A percentile compares a stretch with the other conserved stretches of the same genome.
phyloP scores from a whole-genome alignment of 2,113 vertebrate species.

The Alethe diademata region DNA sequence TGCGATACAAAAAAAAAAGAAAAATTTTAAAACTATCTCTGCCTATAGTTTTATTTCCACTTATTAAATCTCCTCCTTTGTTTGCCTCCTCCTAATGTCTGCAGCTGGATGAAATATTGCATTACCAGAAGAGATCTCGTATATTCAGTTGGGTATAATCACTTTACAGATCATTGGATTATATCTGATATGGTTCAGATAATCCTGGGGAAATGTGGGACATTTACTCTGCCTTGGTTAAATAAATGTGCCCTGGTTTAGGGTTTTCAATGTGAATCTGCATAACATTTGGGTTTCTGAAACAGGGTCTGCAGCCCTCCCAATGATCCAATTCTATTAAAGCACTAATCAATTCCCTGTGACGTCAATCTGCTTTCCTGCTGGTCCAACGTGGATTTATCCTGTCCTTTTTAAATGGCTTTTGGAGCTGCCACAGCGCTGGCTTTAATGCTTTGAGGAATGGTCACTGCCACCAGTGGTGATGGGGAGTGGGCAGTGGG shows the following conservation, averaged over 20 bases:
- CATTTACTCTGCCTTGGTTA: slow-evolving; percentile 3
- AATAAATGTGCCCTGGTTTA: slow-evolving; percentile 32
- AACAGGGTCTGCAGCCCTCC: slow-evolving; percentile 25
- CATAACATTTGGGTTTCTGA: slow-evolving; percentile 37
- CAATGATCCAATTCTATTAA: slow-evolving; percentile 51
- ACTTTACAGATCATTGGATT: slow-evolving; percentile 61
- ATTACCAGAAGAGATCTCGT: slow-evolving; percentile 69
- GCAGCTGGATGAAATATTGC: slow-evolving; percentile 75
- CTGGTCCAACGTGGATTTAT: neutral
- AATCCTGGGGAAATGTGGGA: slow-evolving; percentile 51
- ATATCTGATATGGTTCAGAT: slow-evolving; percentile 45
- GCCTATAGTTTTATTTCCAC: slow-evolving; percentile 83
- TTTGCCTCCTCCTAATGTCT: slow-evolving; percentile 74
- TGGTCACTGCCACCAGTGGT: neutral
- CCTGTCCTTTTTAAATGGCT: neutral
- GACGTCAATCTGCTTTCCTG: slow-evolving; percentile 6
- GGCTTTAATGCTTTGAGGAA: neutral
- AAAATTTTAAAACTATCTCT: slow-evolving; percentile 84
- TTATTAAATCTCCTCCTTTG: slow-evolving; percentile 82
- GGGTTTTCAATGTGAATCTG: slow-evolving; percentile 7
- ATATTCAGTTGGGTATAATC: slow-evolving; percentile 56
- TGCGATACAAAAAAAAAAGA: slow-evolving; percentile 91
- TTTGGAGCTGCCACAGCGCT: neutral
- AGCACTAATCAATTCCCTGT: slow-evolving; percentile 16
- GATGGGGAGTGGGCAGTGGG: neutral